Percentiles rank a stretch among this genome's conserved stretches.
phyloP scores from a whole-genome alignment of 2,888 invertebrate species.

The Dyspetes luteomarginatus region DNA sequence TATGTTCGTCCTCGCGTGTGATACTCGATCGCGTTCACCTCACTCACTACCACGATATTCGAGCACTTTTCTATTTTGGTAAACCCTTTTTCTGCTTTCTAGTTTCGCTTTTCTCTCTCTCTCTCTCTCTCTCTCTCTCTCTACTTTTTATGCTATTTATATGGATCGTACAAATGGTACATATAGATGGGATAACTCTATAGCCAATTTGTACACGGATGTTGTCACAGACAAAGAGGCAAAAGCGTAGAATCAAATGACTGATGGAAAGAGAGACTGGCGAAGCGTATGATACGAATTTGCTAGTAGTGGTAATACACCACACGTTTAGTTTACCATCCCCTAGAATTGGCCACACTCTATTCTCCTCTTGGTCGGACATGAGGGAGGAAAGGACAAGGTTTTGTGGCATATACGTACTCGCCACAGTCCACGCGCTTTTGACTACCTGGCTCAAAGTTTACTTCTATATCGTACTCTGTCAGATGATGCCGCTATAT shows the following conservation, averaged over 20 bases:
- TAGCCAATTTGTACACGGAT: slow-evolving; percentile 12
- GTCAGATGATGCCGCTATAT: slow-evolving; percentile 19
- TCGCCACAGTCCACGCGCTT: slow-evolving; percentile 4
- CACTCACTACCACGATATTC: slow-evolving; percentile 26
- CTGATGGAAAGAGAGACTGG: no score
- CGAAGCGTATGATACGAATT: no score
- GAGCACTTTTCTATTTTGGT: slow-evolving; percentile 34
- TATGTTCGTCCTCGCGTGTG: slow-evolving; percentile 50
- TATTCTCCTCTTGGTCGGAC: neutral
- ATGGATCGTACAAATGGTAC: neutral
- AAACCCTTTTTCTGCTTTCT: slow-evolving; percentile 4
- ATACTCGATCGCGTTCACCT: slow-evolving; percentile 32
- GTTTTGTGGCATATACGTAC: slow-evolving; percentile 27
- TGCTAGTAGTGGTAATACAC: slow-evolving; percentile 10
- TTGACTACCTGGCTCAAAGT: slow-evolving; percentile 14
- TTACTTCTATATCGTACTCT: slow-evolving; percentile 28
- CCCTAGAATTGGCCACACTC: neutral
- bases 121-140: neutral
- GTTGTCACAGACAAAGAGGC: neutral
- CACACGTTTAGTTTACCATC: neutral
- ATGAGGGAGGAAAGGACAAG: slow-evolving; percentile 19
- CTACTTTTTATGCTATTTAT: neutral
- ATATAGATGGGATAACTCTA: no score
- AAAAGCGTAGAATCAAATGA: neutral
- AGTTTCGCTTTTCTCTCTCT: neutral